Conservation (phyloP, 2,113 vertebrate genomes). For the Hemichromis elongatus region DNA sequence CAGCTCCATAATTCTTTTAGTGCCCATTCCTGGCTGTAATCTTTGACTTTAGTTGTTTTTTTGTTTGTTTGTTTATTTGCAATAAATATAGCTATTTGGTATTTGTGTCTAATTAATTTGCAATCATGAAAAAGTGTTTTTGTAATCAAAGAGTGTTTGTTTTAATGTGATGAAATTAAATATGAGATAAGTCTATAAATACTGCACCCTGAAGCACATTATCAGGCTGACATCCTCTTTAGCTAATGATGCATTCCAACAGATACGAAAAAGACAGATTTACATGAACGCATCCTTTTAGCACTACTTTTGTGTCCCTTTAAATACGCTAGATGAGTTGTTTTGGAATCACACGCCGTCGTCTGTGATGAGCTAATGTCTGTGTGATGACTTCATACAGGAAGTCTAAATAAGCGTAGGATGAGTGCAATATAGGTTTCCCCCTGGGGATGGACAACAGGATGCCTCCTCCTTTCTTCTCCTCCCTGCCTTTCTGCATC, state of each 20-base stretch:
- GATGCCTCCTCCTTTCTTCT: slow-evolving; percentile 41
- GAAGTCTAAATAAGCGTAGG: slow-evolving; percentile 68
- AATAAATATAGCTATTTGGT: background rate
- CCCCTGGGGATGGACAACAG: slow-evolving; percentile 55
- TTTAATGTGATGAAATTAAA: background rate
- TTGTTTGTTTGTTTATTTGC: background rate
- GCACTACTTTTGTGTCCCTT: background rate
- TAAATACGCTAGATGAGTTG: slow-evolving; percentile 15
- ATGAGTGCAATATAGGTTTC: slow-evolving; percentile 61
- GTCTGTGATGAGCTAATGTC: slow-evolving; percentile 62
- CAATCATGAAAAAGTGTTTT: background rate
- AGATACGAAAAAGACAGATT: background rate
- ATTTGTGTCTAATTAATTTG: background rate
- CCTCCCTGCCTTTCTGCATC: slow-evolving; percentile 10
- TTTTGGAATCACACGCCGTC: slow-evolving; percentile 11
- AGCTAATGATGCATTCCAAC: background rate
- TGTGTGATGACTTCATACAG: slow-evolving; percentile 68
- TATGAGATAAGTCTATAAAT: background rate
- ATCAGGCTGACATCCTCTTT: background rate
- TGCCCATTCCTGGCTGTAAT: background rate
- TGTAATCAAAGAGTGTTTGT: background rate
- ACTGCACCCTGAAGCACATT: background rate
- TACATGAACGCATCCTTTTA: background rate
- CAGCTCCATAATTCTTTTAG: background rate
- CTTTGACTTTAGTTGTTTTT: background rate